phyloP scores from a whole-genome alignment of 2,113 vertebrate genomes.

The Panthera uncia region DNA sequence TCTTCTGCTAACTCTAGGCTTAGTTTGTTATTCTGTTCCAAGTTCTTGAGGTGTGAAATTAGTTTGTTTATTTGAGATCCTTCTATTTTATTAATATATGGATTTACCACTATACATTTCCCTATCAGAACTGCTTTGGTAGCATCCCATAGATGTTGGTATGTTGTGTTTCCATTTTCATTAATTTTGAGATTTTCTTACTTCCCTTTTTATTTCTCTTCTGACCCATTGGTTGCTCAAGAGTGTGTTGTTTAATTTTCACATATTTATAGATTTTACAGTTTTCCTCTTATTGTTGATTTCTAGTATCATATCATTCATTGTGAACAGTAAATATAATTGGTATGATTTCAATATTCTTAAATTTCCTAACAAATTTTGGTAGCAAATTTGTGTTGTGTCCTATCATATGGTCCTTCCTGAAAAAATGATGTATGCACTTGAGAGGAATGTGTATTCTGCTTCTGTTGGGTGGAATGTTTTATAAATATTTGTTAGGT shows the following conservation, averaged over 20 bases:
- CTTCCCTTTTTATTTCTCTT: neutral
- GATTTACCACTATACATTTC: neutral
- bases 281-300: neutral
- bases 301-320: neutral
- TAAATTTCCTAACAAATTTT: neutral
- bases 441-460: neutral
- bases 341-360: neutral
- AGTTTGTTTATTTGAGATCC: neutral
- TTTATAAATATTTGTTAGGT: neutral
- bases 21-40: neutral
- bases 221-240: neutral
- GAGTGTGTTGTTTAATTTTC: neutral
- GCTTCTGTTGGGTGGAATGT: neutral
- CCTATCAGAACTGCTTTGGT: neutral
- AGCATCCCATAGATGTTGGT: neutral
- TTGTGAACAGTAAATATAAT: neutral
- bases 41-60: neutral
- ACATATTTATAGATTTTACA: neutral
- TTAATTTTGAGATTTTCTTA: neutral
- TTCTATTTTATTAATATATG: neutral
- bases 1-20: neutral
- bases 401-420: neutral
- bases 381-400: neutral
- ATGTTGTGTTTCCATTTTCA: neutral
- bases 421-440: neutral